Conservation (phyloP, 2,797 vertebrate genomes). For the Aplochiton taeniatus region DNA sequence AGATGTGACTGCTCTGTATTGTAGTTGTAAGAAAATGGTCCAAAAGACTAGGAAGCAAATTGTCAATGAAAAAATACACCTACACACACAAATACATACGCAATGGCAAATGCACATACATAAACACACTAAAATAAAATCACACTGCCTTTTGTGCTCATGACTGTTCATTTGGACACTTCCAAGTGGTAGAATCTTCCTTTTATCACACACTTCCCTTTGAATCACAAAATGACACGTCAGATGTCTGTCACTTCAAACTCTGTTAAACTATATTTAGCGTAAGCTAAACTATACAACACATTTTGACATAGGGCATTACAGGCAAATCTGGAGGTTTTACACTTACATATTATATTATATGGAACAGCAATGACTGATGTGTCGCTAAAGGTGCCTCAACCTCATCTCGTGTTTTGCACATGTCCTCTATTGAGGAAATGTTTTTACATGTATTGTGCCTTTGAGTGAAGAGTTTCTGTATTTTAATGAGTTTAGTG, state of each 20-base stretch:
- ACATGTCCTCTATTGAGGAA: neutral
- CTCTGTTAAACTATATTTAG: no score
- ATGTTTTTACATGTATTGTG: constrained; percentile 42
- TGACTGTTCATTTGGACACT: constrained; percentile 2
- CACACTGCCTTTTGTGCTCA: constrained; percentile 13
- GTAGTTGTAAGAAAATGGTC: constrained; percentile 35
- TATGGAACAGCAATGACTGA: no score
- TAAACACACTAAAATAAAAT: neutral
- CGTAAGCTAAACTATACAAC: constrained; percentile 12
- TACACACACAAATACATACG: neutral
- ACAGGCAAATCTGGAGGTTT: no score
- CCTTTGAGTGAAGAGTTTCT: constrained; percentile 50
- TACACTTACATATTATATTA: no score
- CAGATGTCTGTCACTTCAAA: neutral
- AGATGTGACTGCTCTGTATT: constrained; percentile 32
- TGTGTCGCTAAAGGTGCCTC: no score
- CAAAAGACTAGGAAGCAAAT: constrained; percentile 22
- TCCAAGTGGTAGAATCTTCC: neutral
- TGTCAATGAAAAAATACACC: constrained; percentile 7
- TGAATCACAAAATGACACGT: neutral
- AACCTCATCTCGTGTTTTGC: no score
- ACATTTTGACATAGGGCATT: no score
- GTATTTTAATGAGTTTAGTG: constrained; percentile 48
- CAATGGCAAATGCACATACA: neutral
- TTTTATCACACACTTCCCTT: neutral